Evolutionary conservation across 2,888 invertebrate species (phyloP).

Genomic region (Oscheius sp.): DNA sequence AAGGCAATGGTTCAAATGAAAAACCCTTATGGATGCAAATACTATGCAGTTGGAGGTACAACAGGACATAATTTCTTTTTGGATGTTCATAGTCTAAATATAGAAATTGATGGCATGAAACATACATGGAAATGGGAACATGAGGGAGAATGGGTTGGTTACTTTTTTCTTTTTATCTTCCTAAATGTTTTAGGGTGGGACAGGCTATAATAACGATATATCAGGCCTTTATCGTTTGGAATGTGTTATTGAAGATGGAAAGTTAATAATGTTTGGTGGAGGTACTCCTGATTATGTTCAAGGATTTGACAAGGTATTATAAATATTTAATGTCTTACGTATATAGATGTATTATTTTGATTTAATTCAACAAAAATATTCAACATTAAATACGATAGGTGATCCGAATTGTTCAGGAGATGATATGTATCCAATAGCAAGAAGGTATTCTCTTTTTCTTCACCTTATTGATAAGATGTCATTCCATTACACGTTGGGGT

Average conservation of each 20-base stretch:
- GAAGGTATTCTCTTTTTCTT: conserved; percentile 29
- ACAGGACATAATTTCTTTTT: conserved; percentile 48
- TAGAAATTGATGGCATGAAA: not conserved
- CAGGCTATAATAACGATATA: conserved; percentile 5
- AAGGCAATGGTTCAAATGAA: conserved; percentile 40
- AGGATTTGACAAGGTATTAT: conserved; percentile 8
- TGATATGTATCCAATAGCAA: conserved; percentile 31
- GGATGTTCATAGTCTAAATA: conserved; percentile 32
- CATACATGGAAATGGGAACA: conserved; percentile 15
- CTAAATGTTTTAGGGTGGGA: conserved; percentile 7
- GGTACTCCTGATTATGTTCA: conserved; percentile 36
- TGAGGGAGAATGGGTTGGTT: not conserved
- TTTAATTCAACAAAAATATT: not conserved
- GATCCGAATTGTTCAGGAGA: not conserved
- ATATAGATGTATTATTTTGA: conserved; percentile 7
- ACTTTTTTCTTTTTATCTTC: conserved; percentile 6
- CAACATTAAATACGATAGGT: not conserved
- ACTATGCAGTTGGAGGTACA: conserved; percentile 60
- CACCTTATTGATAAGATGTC: conserved; percentile 31
- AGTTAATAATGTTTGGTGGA: conserved; percentile 55
- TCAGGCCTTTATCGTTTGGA: conserved; percentile 53
- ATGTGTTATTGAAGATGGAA: conserved; percentile 37
- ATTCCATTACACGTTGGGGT: conserved; percentile 38
- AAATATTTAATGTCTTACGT: not conserved
- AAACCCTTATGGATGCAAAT: conserved; percentile 14